Percentiles rank a stretch among this genome's conserved stretches.
These are phyloP conservation scores for Cirrhinus molitorella DNA, from an alignment of 2,797 vertebrate genomes.

Conservation along the genomic window DNA sequence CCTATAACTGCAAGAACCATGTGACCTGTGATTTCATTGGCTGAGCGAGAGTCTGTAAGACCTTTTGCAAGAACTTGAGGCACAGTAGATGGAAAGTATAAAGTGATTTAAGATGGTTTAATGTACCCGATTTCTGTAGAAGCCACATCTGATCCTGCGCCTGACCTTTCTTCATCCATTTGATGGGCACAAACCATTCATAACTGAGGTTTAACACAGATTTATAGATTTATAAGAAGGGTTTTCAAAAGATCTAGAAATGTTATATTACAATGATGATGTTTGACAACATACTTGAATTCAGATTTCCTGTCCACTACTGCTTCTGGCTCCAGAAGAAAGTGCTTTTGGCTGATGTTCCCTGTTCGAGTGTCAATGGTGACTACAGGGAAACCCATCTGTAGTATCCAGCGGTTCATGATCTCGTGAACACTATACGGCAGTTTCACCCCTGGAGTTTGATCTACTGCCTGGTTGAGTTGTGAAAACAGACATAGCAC, in stretches of 20 bases:
- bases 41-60: neutral
- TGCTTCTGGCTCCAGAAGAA: constrained; percentile 84
- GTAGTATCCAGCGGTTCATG: constrained; percentile 94
- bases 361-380: constrained; percentile 84
- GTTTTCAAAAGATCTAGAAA: constrained; percentile 13
- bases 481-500: neutral
- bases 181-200: constrained; percentile 87
- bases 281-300: constrained; percentile 81
- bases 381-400: constrained; percentile 95
- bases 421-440: constrained; percentile 77
- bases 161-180: constrained; percentile 69
- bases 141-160: constrained; percentile 78
- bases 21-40: rapidly evolving
- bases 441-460: neutral
- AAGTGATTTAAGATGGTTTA: neutral
- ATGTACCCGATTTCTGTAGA: constrained; percentile 69
- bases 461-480: constrained; percentile 76
- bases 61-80: neutral
- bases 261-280: neutral
- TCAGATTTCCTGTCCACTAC: constrained; percentile 80
- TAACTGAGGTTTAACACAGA: constrained; percentile 79
- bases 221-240: neutral
- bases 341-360: constrained; percentile 84
- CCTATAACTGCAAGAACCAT: neutral
- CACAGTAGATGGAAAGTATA: neutral